These are phyloP conservation scores for Montipora capitata DNA, from an alignment of 92 coral and sea anemone genomes.

Conservation along the genomic window DNA sequence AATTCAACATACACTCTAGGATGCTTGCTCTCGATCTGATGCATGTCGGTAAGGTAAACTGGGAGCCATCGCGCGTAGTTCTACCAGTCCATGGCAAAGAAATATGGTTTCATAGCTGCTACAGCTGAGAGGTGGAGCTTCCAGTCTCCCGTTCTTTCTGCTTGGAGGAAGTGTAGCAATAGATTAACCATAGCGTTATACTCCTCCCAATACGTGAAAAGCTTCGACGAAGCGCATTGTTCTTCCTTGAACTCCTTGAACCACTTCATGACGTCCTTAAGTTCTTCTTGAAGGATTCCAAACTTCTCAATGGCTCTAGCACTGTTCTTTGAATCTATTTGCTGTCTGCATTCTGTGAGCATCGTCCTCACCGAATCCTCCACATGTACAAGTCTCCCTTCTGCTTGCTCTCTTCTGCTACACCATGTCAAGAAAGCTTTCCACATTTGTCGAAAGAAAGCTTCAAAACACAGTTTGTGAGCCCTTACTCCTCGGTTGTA, in stretches of 20 bases:
- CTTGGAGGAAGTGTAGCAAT: conserved; percentile 44
- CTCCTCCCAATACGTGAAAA: not conserved
- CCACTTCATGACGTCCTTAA: conserved; percentile 35
- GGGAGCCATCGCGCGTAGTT: too few species aligned
- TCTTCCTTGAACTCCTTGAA: not conserved
- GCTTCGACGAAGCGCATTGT: not conserved
- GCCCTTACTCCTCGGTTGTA: conserved; percentile 72
- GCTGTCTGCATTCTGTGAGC: conserved; percentile 34
- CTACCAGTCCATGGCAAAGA: too few species aligned
- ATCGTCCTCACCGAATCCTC: conserved; percentile 2
- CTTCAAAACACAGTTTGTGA: conserved; percentile 62
- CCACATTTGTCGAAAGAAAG: conserved; percentile 31
- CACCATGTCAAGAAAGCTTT: conserved; percentile 40
- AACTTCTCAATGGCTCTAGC: not conserved
- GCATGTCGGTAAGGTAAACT: conserved; percentile 66
- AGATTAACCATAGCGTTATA: not conserved
- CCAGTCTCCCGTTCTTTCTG: too few species aligned
- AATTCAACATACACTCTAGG: too few species aligned
- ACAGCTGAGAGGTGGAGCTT: too few species aligned
- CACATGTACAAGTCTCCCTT: not conserved
- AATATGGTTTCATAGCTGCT: too few species aligned
- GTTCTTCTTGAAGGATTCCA: not conserved
- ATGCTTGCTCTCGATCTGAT: too few species aligned
- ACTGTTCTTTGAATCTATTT: not conserved
- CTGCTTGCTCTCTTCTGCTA: too few species aligned